Base-by-base conservation (phyloP, 37 sponge, comb jelly and placozoan species). In the Mnemiopsis leidyi region DNA sequence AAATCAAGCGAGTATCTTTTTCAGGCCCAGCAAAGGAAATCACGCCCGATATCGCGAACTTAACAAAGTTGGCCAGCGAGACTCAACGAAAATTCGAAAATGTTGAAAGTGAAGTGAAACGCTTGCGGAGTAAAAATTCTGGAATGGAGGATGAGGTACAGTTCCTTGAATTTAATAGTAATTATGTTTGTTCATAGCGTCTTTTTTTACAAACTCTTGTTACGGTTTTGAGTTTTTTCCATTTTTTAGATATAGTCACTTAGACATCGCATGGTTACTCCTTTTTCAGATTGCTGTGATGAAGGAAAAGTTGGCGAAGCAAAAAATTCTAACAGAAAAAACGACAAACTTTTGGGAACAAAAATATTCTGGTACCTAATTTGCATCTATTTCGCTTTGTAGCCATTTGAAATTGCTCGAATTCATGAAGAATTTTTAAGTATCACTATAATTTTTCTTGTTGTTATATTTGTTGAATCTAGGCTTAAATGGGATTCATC, bases 271-370 rank as follows among this genome's bases (percentile, higher is more conserved):
- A n/a, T 71, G 5, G 5, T 29, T 5, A 23, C n/a, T 71, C 75
- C 5, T 29, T 18, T 5, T 28, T 23, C 75, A 71, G 75, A 82
- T 82, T 35, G 23, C 82, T 5, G 38, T 23, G 82, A 23, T 82
- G 23, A 82, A 82, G 36, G 82, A 82, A 82, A 82, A 82, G 38
- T 23, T 82, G 3, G 37, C 35, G 29, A 82, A 82, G 23, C 82
- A 82, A 36, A 82, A 82, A 23, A 82, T 33, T 82, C 82, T 82
- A 30, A 82, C 82, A 9, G 82, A 82, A 36, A 82, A 82, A 30
- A 82, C 82, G 5, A 82, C 82, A 7, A 34, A 82, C 29, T 34
- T 82, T 13, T 82, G 82, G 82, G 82, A 82, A 34, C 82, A 82
- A 36, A 82, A 82, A 36, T 82, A 82, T 23, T 82, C 82, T 23